phyloP scores from a whole-genome alignment of 1,140 invertebrate species.

The Lysiphlebus fabarum region DNA sequence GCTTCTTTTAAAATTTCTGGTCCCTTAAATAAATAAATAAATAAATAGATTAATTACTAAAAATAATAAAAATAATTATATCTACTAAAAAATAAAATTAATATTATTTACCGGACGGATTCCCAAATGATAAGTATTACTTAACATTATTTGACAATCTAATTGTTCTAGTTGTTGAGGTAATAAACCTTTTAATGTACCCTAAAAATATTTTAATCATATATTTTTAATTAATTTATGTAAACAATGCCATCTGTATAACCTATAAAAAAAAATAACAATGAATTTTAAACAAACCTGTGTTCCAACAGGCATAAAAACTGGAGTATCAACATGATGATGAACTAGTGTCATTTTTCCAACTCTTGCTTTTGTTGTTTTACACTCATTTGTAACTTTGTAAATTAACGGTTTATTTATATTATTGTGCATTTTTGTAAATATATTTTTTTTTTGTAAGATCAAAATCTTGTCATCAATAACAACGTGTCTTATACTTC shows the following conservation, averaged over 20 bases:
- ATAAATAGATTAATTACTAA: constrained; percentile 6
- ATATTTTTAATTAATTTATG: background rate
- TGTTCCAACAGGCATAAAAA: constrained; percentile 83
- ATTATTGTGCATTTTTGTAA: background rate
- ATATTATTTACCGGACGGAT: constrained; percentile 72
- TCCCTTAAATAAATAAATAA: constrained; percentile 60
- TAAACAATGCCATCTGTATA: constrained; percentile 9
- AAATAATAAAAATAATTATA: too few species aligned
- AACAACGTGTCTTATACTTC: too few species aligned
- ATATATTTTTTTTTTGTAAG: background rate
- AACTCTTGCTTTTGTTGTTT: constrained; percentile 74
- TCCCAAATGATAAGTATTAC: constrained; percentile 97
- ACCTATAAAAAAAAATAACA: constrained; percentile 8
- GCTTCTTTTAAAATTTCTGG: constrained; percentile 78
- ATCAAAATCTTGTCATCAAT: background rate
- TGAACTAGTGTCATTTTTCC: constrained; percentile 80
- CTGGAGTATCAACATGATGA: constrained; percentile 83
- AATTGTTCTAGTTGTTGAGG: constrained; percentile 88
- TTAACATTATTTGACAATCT: constrained; percentile 89
- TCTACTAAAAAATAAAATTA: constrained; percentile 3
- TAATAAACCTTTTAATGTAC: constrained; percentile 92
- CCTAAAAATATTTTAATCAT: constrained; percentile 60
- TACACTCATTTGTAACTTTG: constrained; percentile 78
- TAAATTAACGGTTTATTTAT: constrained; percentile 61
- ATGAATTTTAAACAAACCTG: constrained; percentile 35